A percentile compares a stretch with the other conserved stretches of the same genome.
Conservation (phyloP, 2,797 vertebrate species). For the Mus caroli region DNA sequence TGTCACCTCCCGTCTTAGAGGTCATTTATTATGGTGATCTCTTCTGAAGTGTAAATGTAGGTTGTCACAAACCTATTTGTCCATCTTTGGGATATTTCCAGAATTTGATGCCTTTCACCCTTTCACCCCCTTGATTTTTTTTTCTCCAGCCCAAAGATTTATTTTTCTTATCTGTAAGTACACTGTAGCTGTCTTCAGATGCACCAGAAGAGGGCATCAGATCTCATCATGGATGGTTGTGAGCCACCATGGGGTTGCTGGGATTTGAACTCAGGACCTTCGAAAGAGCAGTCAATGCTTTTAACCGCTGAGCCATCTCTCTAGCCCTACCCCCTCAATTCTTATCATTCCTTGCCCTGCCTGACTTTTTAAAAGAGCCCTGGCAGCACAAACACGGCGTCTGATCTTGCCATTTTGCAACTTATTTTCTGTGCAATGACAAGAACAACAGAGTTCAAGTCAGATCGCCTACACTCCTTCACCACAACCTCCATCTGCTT, state of each 20-base stretch:
- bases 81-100: background rate
- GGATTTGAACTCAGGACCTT: too few species aligned
- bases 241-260: too few species aligned
- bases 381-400: background rate
- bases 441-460: background rate
- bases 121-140: background rate
- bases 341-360: background rate
- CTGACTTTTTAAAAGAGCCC: background rate
- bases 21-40: background rate
- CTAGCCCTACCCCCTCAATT: background rate
- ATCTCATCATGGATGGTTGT: too few species aligned
- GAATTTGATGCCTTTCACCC: background rate
- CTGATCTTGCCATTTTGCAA: background rate
- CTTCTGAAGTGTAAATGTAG: background rate
- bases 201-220: too few species aligned
- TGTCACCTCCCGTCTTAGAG: background rate
- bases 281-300: too few species aligned
- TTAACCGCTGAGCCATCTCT: too few species aligned
- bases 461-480: too few species aligned
- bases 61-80: background rate
- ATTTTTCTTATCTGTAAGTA: too few species aligned
- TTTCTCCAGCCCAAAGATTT: too few species aligned
- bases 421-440: background rate
- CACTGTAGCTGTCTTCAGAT: too few species aligned
- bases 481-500: background rate